These are phyloP conservation scores for Resseliella maxima DNA, from an alignment of 2,888 invertebrate species.

Conservation along the genomic window DNA sequence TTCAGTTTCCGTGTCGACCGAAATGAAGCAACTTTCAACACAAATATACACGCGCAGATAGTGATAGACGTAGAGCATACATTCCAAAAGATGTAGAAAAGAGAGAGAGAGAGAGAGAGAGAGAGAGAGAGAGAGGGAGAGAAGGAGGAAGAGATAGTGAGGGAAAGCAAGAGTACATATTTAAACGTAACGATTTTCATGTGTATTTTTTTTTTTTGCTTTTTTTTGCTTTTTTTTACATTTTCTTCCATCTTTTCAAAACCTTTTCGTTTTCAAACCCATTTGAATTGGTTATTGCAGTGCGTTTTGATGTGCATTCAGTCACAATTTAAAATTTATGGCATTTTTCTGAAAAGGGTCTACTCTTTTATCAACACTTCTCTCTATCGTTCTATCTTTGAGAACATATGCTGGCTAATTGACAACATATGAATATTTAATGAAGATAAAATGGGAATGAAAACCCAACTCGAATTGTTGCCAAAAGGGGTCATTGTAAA, in stretches of 20 bases:
- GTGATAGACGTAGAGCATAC: too few species aligned
- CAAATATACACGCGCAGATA: neutral
- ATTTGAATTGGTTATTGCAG: neutral
- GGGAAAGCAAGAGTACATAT: neutral
- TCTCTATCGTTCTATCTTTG: neutral
- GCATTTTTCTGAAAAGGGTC: conserved; percentile 6
- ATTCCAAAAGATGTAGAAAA: too few species aligned
- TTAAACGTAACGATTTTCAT: neutral
- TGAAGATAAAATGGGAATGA: conserved; percentile 31
- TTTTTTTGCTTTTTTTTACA: too few species aligned
- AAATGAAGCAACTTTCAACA: neutral
- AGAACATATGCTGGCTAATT: conserved; percentile 23
- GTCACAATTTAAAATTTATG: conserved; percentile 34
- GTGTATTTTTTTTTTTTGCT: neutral
- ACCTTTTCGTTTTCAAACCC: neutral
- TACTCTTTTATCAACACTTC: conserved; percentile 4
- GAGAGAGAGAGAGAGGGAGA: too few species aligned
- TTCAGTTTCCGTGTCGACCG: too few species aligned
- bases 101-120: neutral
- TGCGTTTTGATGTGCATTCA: conserved; percentile 15
- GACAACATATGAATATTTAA: conserved; percentile 34
- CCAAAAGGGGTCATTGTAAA: conserved; percentile 29
- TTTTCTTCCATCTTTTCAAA: too few species aligned
- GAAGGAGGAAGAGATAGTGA: too few species aligned
- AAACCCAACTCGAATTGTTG: neutral